Conservation (phyloP, 2,888 invertebrate species). For the Sycophila texana region DNA sequence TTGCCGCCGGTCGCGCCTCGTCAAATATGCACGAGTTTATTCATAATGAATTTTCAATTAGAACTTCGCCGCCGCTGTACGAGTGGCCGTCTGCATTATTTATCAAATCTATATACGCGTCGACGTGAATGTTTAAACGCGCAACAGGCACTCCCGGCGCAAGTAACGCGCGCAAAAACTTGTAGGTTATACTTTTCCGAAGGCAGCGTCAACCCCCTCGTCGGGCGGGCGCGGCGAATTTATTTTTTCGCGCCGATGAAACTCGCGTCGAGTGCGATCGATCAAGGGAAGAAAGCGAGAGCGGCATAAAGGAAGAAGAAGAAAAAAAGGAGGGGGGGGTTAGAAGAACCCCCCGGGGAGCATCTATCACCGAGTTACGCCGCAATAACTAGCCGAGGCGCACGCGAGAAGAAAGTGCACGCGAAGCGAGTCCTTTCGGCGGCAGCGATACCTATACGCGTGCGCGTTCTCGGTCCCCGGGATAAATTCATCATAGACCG, state of each 20-base stretch:
- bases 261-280: conserved; percentile 29
- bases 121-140: too few relatives aligned
- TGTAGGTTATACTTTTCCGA: neutral
- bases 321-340: too few relatives aligned
- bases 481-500: conserved; percentile 47
- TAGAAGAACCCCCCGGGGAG: too few relatives aligned
- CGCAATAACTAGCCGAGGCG: conserved; percentile 12
- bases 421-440: too few relatives aligned
- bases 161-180: neutral
- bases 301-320: neutral
- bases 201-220: too few relatives aligned
- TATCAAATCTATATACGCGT: too few relatives aligned
- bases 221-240: neutral
- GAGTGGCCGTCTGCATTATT: neutral
- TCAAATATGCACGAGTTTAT: neutral
- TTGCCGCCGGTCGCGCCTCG: neutral
- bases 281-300: conserved; percentile 30
- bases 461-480: conserved; percentile 5
- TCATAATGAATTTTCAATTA: conserved; percentile 29
- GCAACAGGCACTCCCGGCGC: neutral
- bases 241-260: conserved; percentile 16
- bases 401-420: too few relatives aligned
- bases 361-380: conserved; percentile 37
- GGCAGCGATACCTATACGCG: neutral
- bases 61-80: neutral